Percentiles rank a stretch among this genome's conserved stretches.
Conservation (phyloP, 1,140 invertebrate genomes). For the Calliphora vicina region DNA sequence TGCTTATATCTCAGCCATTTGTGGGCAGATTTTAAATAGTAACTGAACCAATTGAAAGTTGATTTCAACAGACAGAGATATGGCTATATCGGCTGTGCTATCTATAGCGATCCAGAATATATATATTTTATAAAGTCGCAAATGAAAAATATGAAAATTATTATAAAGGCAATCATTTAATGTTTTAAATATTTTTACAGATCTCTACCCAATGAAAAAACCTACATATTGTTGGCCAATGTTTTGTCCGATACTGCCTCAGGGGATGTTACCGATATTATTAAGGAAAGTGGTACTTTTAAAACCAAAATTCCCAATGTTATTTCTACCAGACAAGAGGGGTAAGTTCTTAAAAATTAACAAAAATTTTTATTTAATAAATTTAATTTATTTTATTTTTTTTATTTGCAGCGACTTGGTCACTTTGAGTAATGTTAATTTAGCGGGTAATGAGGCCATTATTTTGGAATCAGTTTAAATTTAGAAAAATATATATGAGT, state of each 20-base stretch:
- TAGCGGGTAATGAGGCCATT: slow-evolving; percentile 33
- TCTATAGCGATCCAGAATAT: no score
- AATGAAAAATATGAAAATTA: no score
- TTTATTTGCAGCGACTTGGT: slow-evolving; percentile 34
- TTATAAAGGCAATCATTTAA: background rate
- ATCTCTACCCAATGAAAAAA: slow-evolving; percentile 37
- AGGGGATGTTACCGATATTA: background rate
- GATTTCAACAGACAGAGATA: no score
- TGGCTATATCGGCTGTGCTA: no score
- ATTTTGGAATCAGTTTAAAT: slow-evolving; percentile 34
- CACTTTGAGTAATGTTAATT: background rate
- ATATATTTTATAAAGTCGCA: no score
- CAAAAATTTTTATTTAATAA: background rate
- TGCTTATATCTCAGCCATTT: no score
- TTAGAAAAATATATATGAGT: slow-evolving; percentile 9
- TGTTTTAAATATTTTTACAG: background rate
- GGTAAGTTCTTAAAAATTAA: background rate
- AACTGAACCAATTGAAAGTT: no score
- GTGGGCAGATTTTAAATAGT: no score
- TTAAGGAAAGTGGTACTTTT: slow-evolving; percentile 20
- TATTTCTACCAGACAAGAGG: slow-evolving; percentile 27
- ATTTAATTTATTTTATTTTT: background rate
- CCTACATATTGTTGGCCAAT: slow-evolving; percentile 40
- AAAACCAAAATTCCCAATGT: slow-evolving; percentile 33
- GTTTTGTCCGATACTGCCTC: background rate